These are phyloP conservation scores for Rousettus madagascariensis DNA, from an alignment of 2,797 vertebrate species.

Conservation along the genomic window DNA sequence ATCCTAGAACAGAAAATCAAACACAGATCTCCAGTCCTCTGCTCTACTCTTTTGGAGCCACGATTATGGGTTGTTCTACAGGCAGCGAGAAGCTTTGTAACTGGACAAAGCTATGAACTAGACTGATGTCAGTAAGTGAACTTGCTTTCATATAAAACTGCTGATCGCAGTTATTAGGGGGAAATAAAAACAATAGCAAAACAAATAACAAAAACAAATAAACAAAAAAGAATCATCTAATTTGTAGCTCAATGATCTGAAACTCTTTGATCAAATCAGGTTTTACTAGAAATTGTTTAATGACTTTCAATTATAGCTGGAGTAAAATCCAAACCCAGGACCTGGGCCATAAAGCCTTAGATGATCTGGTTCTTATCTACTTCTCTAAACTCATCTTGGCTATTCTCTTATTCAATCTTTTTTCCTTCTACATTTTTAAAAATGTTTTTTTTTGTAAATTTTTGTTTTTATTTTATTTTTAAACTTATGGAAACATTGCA, in stretches of 20 bases:
- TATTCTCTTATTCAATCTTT: background rate
- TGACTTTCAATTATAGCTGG: no score
- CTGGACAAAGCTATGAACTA: background rate
- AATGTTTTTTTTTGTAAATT: background rate
- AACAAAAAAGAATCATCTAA: background rate
- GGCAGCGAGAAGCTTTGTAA: background rate
- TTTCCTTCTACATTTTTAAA: background rate
- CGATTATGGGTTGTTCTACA: background rate
- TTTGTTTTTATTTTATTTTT: background rate
- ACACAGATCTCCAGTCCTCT: background rate
- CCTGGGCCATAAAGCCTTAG: no score
- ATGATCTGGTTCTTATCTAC: background rate
- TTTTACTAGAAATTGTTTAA: background rate
- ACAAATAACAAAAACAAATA: background rate
- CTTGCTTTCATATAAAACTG: background rate
- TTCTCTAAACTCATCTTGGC: background rate
- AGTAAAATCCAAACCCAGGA: background rate
- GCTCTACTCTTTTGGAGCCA: background rate
- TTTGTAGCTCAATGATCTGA: background rate
- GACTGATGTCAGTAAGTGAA: background rate
- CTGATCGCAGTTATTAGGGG: background rate
- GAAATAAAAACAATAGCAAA: background rate
- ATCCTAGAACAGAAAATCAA: background rate
- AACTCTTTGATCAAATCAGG: background rate
- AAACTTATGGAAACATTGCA: background rate